Base-by-base conservation (phyloP, 2,797 vertebrate genomes). In the Chelon labrosus region DNA sequence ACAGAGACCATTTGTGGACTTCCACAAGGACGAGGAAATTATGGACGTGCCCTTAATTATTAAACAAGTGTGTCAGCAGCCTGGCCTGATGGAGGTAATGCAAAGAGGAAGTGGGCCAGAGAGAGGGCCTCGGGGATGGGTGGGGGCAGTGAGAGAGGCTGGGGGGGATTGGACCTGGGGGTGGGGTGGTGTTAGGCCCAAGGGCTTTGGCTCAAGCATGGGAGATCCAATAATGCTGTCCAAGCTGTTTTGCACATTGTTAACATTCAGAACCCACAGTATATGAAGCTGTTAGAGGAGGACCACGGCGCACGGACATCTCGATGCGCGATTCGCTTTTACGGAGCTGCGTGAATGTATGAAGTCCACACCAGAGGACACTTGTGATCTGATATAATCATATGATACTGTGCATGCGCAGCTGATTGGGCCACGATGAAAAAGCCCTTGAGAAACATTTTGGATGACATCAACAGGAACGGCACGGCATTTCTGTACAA, bases 31-130 rank as follows among this genome's bases (percentile, higher is more conserved):
- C 31, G 83, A 86, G 80, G 84, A 92, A 93, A 92, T 92, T 91
- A 94, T 94, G 93, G 88, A 86, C 79, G 68, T 85, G 89, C 75
- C 92, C 91, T 95, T 94, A 94, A 94, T 95, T 94, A 95, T 95
- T 95, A 93, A 95, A 93, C 90, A 94, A 90, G 86, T 93, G 93
- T 94, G 94, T 94, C 93, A 91, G 91, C 93, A 95, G 91, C 92
- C 79, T 57, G 80, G 91, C 83, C 92, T 93, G 94, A 94, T 93
- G 92, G 92, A 94, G 90, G 91, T 95, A 94, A 95, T 94, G 93
- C 88, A 91, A 87, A 93, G 83, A 92, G 91, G 93, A 95, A 94
- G 91, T 91, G 86, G 88, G 88, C 85, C 91, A 89, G 88, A 89
- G 86, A 90, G 82, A 86, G 75, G 85, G 73, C 88, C 88, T 86